A percentile compares a stretch with the other conserved stretches of the same genome.
Conservation (phyloP, 2,797 vertebrate genomes). For the Psittacula echo region DNA sequence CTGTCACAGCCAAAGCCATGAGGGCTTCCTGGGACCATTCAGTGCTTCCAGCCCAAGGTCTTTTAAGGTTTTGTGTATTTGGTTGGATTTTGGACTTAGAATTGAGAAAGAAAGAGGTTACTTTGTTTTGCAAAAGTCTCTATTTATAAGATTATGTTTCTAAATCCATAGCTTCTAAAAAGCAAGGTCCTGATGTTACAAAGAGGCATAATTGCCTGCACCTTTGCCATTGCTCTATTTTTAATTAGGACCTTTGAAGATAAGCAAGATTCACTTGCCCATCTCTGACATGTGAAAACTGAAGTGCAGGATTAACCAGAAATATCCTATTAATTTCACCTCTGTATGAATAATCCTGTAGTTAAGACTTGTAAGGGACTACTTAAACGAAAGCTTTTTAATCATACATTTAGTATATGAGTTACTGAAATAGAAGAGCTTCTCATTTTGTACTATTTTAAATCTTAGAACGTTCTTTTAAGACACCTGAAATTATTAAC, state of each 20-base stretch:
- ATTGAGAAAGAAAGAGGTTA: background rate
- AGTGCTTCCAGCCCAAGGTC: background rate
- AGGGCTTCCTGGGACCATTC: background rate
- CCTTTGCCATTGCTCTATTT: background rate
- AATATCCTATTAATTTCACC: slow-evolving; percentile 44
- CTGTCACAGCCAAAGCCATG: background rate
- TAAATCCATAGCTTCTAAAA: slow-evolving; percentile 35
- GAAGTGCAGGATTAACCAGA: slow-evolving; percentile 30
- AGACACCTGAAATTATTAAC: slow-evolving; percentile 25
- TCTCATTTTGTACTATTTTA: slow-evolving; percentile 47
- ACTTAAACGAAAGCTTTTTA: slow-evolving; percentile 62
- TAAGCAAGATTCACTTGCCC: slow-evolving; percentile 12
- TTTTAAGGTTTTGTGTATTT: background rate
- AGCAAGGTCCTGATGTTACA: slow-evolving; percentile 9
- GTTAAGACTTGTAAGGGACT: slow-evolving; percentile 41
- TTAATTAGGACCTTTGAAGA: slow-evolving; percentile 46
- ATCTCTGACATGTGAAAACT: slow-evolving; percentile 11
- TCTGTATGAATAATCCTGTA: background rate
- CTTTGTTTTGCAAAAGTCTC: background rate
- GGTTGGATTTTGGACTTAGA: background rate
- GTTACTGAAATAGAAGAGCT: slow-evolving; percentile 42
- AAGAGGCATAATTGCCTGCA: slow-evolving; percentile 55
- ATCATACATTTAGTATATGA: slow-evolving; percentile 29
- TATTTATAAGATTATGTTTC: background rate
- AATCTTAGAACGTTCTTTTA: slow-evolving; percentile 36